Base-by-base conservation (phyloP, 2,797 vertebrate genomes). In the Ctenopoma multispine region DNA sequence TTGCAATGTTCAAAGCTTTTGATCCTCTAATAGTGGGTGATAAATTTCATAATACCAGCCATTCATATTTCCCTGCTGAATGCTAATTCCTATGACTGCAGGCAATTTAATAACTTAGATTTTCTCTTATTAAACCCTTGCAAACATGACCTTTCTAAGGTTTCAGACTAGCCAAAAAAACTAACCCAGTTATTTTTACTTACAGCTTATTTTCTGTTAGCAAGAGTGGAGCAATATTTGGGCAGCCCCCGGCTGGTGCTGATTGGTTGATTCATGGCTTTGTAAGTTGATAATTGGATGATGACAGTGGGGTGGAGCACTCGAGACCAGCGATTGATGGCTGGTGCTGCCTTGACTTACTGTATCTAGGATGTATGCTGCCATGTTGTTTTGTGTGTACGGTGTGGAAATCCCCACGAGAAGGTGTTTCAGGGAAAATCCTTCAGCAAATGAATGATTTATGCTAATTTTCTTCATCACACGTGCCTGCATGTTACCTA, bases 211-310 rank as follows among this genome's bases (percentile, higher is more conserved):
- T n/a, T n/a, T n/a, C 53, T 48, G 47, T 72, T 43, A 64, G 68
- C 48, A 49, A 36, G 23, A 69, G 31, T 41, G 24, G 67, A 58
- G 54, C 69, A 84, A 80, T 87, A 80, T 86, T 76, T 77, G 71
- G 72, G 77, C 76, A 55, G 79, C 77, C 81, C 73, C 68, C 6
- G 46, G 81, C 69, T 70, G 44, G 14, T 20, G 63, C 72, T 88
- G 87, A 90, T 89, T 91, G 89, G 87, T 79, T 89, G 85, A 90
- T 89, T 90, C 82, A 87, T 90, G 84, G 74, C 81, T 77, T 47
- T 1, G 56, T 46, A 81, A 70, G 67, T 34, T 72, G 44, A 77
- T 87, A 87, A 89, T 85, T 89, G 83, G 87, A 86, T 79, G 83
- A 89, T 84, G 78, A 84, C 85, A 83, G 63, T 60, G 20, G 58